Evolutionary conservation across 1,140 invertebrate genomes (phyloP), one percentile per base, ranked within the genome.

Genomic region (Neelides sp.): DNA sequence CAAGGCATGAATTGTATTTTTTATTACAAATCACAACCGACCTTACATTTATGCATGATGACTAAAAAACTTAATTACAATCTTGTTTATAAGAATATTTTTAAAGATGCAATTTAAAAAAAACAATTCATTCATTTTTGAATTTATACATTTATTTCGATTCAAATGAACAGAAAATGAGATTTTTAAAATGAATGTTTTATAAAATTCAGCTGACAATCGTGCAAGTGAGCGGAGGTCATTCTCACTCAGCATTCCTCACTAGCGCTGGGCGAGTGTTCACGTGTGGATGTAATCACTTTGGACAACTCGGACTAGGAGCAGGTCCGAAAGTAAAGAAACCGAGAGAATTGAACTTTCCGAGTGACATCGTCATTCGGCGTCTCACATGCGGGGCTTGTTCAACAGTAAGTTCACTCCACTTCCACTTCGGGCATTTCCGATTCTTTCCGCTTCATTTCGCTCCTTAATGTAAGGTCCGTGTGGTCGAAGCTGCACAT

Each of bases 131-230:
- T 34, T 34, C 8, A 34, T n/a, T n/a, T 34, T 34, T n/a, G n/a
- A n/a, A n/a, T n/a, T n/a, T n/a, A n/a, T n/a, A n/a, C n/a, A n/a
- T n/a, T n/a, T n/a, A n/a, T n/a, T n/a, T n/a, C n/a, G n/a, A n/a
- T n/a, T n/a, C n/a, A n/a, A n/a, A n/a, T n/a, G n/a, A n/a, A n/a
- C n/a, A n/a, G n/a, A n/a, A n/a, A n/a, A n/a, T n/a, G n/a, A n/a
- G n/a, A n/a, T n/a, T n/a, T n/a, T n/a, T n/a, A n/a, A n/a, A n/a
- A n/a, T n/a, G n/a, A n/a, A n/a, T n/a, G n/a, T n/a, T n/a, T n/a
- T n/a, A n/a, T n/a, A n/a, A n/a, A n/a, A n/a, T n/a, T n/a, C 26
- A 59, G 59, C 52, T 57, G 15, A 55, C 52, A 35, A 57, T 61
- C 27, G 49, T 57, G 10, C 20, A 34, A 23, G 55, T 46, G 15